These are phyloP conservation scores for Arctocebus calabarensis DNA, from an alignment of 2,797 vertebrate species.

Conservation along the genomic window DNA sequence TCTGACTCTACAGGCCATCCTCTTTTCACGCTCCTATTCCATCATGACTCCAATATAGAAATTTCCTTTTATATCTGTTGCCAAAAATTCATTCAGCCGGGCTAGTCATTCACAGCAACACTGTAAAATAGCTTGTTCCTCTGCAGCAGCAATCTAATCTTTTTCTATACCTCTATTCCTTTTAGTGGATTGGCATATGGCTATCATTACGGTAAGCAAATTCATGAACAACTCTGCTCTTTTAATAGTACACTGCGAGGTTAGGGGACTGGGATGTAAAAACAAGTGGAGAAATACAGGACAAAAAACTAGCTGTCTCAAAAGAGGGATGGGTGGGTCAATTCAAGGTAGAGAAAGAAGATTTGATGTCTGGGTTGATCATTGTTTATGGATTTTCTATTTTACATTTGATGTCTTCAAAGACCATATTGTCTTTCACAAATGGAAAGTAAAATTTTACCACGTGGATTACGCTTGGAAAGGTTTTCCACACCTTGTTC, in stretches of 20 bases:
- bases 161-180: neutral
- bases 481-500: neutral
- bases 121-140: neutral
- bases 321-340: neutral
- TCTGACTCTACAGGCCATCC: neutral
- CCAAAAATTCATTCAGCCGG: constrained; percentile 3
- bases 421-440: neutral
- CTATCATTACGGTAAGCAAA: neutral
- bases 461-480: neutral
- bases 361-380: neutral
- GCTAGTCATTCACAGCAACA: neutral
- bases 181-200: neutral
- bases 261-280: neutral
- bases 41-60: neutral
- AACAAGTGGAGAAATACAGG: neutral
- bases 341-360: neutral
- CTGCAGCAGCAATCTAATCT: neutral
- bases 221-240: constrained; percentile 39
- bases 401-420: constrained; percentile 34
- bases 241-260: constrained; percentile 3
- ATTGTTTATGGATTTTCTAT: neutral
- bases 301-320: neutral
- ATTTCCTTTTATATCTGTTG: constrained; percentile 38
- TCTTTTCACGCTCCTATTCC: neutral
- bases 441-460: neutral